Evolutionary conservation across 2,797 vertebrate species (phyloP).

Genomic region (Bovichtus diacanthus): DNA sequence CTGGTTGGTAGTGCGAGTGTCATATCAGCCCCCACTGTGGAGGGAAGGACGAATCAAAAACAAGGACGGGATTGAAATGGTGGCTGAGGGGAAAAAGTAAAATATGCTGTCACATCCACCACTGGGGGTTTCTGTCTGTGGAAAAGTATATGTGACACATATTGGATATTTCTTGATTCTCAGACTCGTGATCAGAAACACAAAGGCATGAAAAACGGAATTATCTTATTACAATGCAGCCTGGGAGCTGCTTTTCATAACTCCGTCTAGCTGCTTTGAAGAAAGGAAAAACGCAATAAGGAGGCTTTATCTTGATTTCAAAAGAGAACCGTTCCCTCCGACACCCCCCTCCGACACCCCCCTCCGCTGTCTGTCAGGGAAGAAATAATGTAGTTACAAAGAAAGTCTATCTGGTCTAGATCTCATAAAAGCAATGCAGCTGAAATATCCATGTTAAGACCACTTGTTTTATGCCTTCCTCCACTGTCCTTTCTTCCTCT

Average conservation of each 20-base stretch:
- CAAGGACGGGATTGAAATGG: slow-evolving; percentile 39
- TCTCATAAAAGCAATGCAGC: background rate
- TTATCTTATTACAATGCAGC: slow-evolving; percentile 27
- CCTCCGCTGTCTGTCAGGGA: background rate
- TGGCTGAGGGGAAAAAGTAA: slow-evolving; percentile 12
- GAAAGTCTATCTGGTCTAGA: background rate
- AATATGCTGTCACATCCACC: slow-evolving; percentile 29
- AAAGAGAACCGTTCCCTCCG: background rate
- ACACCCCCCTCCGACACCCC: background rate
- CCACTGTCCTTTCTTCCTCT: slow-evolving; percentile 11
- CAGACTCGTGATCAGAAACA: slow-evolving; percentile 27
- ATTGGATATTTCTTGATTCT: slow-evolving; percentile 15
- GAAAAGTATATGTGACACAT: slow-evolving; percentile 2
- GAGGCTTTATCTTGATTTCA: slow-evolving; percentile 37
- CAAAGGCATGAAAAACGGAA: slow-evolving; percentile 20
- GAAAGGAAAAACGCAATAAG: slow-evolving; percentile 35
- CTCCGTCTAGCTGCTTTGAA: slow-evolving; percentile 14
- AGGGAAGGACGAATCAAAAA: slow-evolving; percentile 12
- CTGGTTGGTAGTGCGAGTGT: slow-evolving; percentile 1
- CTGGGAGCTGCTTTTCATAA: slow-evolving; percentile 34
- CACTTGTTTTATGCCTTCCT: slow-evolving; percentile 11
- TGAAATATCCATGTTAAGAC: slow-evolving; percentile 4
- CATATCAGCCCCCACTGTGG: background rate
- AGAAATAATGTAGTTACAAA: slow-evolving; percentile 6
- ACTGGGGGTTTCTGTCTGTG: background rate